phyloP scores from a whole-genome alignment of 2,797 vertebrate species.

The Mico argentatus region DNA sequence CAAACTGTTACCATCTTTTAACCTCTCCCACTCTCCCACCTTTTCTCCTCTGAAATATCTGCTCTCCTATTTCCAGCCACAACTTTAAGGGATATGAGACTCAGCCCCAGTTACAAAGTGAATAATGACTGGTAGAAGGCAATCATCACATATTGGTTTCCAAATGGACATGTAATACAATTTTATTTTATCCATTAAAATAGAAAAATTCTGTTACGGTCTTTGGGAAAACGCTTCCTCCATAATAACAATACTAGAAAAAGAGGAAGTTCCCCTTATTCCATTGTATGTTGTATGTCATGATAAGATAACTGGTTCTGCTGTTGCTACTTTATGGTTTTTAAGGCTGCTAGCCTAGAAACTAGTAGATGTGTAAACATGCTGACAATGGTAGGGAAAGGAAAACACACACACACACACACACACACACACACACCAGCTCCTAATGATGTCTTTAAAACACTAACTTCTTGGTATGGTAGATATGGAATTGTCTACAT shows the following conservation, averaged over 20 bases:
- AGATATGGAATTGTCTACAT: background rate
- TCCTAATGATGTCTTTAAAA: background rate
- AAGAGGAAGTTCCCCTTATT: background rate
- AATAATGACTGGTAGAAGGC: background rate
- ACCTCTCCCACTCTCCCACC: background rate
- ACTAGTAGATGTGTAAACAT: background rate
- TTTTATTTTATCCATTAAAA: background rate
- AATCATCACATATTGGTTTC: background rate
- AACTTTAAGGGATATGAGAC: background rate
- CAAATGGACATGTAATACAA: background rate
- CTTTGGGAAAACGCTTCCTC: slow-evolving; percentile 5
- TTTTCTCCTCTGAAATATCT: background rate
- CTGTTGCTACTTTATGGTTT: background rate
- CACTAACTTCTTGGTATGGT: background rate
- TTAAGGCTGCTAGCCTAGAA: background rate
- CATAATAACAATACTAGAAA: background rate
- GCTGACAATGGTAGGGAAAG: background rate
- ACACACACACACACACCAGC: background rate
- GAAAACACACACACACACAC: background rate
- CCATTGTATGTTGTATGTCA: background rate
- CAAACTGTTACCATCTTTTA: background rate
- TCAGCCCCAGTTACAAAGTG: background rate
- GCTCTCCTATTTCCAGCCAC: background rate
- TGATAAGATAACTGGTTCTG: background rate
- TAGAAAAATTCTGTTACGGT: background rate